Evolutionary conservation across 2,113 vertebrate genomes (phyloP), one percentile per base, ranked within the genome.

Genomic region (Neolamprologus devosi): DNA sequence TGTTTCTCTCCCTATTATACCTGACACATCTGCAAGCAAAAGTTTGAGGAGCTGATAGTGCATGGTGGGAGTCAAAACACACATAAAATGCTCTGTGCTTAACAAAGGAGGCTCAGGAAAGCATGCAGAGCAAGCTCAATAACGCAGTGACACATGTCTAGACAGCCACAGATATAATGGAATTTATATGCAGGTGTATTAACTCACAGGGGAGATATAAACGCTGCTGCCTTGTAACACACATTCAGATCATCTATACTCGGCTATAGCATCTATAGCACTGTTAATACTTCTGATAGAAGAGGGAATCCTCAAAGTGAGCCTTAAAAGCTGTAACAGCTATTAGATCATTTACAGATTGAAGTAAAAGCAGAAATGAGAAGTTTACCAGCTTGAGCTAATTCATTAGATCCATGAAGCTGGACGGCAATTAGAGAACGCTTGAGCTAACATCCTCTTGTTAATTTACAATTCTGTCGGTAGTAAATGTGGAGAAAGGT

Each of bases 111-210:
- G 87, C 78, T 57, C 51, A 23, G 28, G 75, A 87, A 87, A 26
- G 45, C 70, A 84, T 33, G 81, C 86, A 88, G 82, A 83, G 80
- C 79, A 35, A 92, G 83, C 81, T 85, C 91, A 92, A 82, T 92
- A 90, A 93, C 85, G 83, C 68, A 85, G 90, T 93, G 93, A 95
- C 93, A 94, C 89, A 88, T 45, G 94, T 95, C 93, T 95, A 94
- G 94, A 95, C 94, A 84, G 85, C 87, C 78, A 85, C 55, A 93
- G 90, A 94, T 90, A 84, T 81, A 91, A 91, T 84, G 30, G 81
- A 78, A 35, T 95, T 91, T 94, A 94, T 93, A 88, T 68, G 88
- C 83, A 94, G 93, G 92, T 94, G 88, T 82, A 87, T 87, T 84
- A 90, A 90, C 83, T 93, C 83, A 83, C 53, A 3, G 23, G 85